Conservation (phyloP, 2,888 invertebrate genomes). For the Callimorpha dominula region DNA sequence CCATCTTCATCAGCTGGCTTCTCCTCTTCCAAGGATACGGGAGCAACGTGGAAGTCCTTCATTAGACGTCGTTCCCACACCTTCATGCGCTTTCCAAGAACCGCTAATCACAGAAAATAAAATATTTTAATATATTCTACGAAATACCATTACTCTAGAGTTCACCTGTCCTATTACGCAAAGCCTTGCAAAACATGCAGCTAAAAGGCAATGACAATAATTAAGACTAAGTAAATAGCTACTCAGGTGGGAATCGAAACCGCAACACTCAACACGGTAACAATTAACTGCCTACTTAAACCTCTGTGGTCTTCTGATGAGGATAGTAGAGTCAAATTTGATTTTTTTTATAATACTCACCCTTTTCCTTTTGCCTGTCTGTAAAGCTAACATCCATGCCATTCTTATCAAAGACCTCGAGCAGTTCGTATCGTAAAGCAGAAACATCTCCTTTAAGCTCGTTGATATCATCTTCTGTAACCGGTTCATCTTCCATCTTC, state of each 20-base stretch:
- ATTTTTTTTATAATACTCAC: conserved; percentile 74
- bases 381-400: conserved; percentile 94
- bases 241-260: too few relatives aligned
- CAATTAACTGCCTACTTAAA: too few relatives aligned
- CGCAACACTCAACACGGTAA: too few relatives aligned
- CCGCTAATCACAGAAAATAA: conserved; percentile 70
- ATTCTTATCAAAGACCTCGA: conserved; percentile 95
- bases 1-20: conserved; percentile 86
- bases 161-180: too few relatives aligned
- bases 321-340: too few relatives aligned
- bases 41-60: conserved; percentile 95
- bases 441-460: conserved; percentile 98
- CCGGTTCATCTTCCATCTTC: conserved; percentile 93
- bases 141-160: not conserved
- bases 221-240: too few relatives aligned
- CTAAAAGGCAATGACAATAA: too few relatives aligned
- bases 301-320: too few relatives aligned
- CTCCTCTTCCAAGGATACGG: conserved; percentile 89
- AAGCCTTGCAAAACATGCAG: too few relatives aligned
- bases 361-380: conserved; percentile 91
- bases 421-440: conserved; percentile 95
- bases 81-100: conserved; percentile 92
- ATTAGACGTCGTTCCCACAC: conserved; percentile 95
- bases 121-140: not conserved
- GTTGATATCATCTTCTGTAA: conserved; percentile 97